Base-by-base conservation (phyloP, 1,140 invertebrate species). In the Drosophila aff. region DNA sequence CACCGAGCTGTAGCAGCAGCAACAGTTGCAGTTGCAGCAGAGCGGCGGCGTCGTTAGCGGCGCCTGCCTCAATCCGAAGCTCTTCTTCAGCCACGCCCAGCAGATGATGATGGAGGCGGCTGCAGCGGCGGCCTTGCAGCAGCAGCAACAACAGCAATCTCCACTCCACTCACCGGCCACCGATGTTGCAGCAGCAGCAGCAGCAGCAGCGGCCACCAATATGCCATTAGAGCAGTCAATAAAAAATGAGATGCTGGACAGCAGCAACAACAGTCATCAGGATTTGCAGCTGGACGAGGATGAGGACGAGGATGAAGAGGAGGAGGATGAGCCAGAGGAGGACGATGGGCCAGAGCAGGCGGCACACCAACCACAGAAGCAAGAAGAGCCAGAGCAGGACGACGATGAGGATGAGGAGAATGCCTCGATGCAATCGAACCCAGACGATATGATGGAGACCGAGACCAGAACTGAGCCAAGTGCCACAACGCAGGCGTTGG, bases 51-150 rank as follows among this genome's bases (percentile, higher is more conserved):
- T 73, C 65, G 82, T 76, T 46, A 80, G 69, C 55, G 87, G 87
- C 64, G 91, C 86, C 58, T 92, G 91, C 52, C 64, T 92, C 36
- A 92, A 92, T 75, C 87, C 91, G 4, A 92, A 92, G 71, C 66
- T 92, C 36, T 92, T 92, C 76, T 92, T 92, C 69, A 92, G 83
- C 79, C 91, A 92, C 91, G 91, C 91, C 61, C 91, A 92, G 57
- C 91, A 92, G 77, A 91, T 92, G 82, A 92, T 92, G 91, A 92
- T 92, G 91, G 85, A 86, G 59, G 91, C 84, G 71, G 91, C 90
- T 50, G 90, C 91, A 47, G 91, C 79, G 44, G 83, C 84, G 60
- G 83, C 82, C 23, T 16, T 73, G 31, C 89, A 91, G 55, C 82
- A 85, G 36, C 83, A 87, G 28, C 83, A 89, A 28, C 85, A 84